Percentiles rank a stretch among this genome's conserved stretches.
These are phyloP conservation scores for Polypedilum pembai DNA, from an alignment of 1,140 invertebrate species.

Conservation along the genomic window DNA sequence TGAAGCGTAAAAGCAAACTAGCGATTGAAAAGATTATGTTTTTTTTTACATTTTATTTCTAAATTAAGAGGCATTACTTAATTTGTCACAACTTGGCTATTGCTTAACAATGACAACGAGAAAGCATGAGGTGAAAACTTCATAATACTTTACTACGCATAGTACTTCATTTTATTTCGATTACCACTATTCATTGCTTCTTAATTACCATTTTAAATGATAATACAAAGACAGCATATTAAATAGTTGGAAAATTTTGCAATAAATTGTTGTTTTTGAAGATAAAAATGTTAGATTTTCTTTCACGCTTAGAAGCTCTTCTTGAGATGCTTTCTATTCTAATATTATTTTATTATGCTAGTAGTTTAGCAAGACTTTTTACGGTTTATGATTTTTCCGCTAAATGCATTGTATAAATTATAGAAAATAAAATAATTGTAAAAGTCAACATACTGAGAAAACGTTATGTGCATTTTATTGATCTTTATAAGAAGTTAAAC, in stretches of 20 bases:
- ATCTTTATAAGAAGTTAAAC: background rate
- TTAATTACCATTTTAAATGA: background rate
- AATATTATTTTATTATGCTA: background rate
- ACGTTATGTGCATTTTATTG: background rate
- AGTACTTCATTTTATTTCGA: background rate
- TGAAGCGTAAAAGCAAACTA: too few species aligned
- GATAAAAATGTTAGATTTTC: background rate
- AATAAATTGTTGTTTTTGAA: background rate
- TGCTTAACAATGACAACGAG: background rate
- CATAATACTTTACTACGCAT: background rate
- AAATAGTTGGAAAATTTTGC: background rate
- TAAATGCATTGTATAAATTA: slow-evolving; percentile 1
- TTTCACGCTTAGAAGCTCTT: background rate
- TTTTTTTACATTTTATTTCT: background rate
- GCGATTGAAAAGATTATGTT: too few species aligned
- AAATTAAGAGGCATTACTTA: background rate
- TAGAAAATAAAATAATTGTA: background rate
- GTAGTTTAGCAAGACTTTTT: background rate
- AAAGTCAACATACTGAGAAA: background rate
- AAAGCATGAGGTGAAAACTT: slow-evolving; percentile 5
- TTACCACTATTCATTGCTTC: background rate
- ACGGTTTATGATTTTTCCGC: slow-evolving; percentile 11
- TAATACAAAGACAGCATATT: background rate
- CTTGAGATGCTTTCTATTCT: background rate
- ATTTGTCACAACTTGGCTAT: background rate